phyloP scores from a whole-genome alignment of 2,888 invertebrate species.

The Amphimallon solstitiale region DNA sequence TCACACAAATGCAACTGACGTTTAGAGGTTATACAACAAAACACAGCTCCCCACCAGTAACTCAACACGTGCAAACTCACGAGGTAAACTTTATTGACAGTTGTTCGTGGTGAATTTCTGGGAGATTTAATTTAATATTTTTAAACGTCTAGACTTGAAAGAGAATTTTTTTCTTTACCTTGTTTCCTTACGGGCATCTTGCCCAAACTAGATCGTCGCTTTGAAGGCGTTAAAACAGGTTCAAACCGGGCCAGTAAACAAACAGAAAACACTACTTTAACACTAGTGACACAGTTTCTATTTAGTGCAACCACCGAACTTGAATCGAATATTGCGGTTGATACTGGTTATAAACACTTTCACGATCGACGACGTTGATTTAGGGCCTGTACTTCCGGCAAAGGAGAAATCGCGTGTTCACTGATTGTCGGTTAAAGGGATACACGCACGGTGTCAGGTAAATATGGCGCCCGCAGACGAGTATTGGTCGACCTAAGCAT shows the following conservation, averaged over 20 bases:
- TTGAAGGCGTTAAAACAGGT: slow-evolving; percentile 17
- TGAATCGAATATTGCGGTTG: background rate
- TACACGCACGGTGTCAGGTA: slow-evolving; percentile 25
- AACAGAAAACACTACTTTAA: slow-evolving; percentile 7
- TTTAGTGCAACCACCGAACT: slow-evolving; percentile 12
- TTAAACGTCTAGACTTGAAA: background rate
- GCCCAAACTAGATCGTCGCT: slow-evolving; percentile 7
- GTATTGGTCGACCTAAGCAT: slow-evolving; percentile 20
- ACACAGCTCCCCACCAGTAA: slow-evolving; percentile 8
- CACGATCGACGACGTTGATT: slow-evolving; percentile 16
- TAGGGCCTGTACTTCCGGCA: slow-evolving; percentile 18
- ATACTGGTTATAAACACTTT: slow-evolving; percentile 9
- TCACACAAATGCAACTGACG: slow-evolving; percentile 10
- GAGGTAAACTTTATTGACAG: slow-evolving; percentile 24
- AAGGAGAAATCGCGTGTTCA: slow-evolving; percentile 27
- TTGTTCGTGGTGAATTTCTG: background rate
- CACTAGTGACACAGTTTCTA: slow-evolving; percentile 29
- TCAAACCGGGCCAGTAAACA: slow-evolving; percentile 16
- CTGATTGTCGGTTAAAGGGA: slow-evolving; percentile 23
- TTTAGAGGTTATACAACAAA: slow-evolving; percentile 19
- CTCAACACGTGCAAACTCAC: slow-evolving; percentile 26
- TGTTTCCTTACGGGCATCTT: slow-evolving; percentile 21
- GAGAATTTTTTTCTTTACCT: slow-evolving; percentile 4
- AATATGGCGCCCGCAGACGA: slow-evolving; percentile 22
- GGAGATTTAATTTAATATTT: slow-evolving; percentile 4